phyloP scores from a whole-genome alignment of 2,113 vertebrate species.

The Limanda limanda region DNA sequence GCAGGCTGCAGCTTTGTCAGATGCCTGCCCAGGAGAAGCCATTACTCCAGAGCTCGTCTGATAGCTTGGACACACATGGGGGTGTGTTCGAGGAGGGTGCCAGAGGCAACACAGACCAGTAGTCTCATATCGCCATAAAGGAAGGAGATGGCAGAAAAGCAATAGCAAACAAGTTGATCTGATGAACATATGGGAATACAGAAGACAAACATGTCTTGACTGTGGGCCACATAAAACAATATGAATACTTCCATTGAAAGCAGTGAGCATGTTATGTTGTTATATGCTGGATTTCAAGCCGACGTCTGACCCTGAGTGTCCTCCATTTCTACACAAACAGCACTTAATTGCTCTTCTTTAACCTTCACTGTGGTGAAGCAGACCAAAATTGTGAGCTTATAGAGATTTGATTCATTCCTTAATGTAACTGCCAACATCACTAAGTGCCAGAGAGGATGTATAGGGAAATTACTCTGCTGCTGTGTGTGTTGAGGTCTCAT shows the following conservation, averaged over 20 bases:
- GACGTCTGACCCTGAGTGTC: slow-evolving; percentile 33
- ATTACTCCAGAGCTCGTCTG: slow-evolving; percentile 60
- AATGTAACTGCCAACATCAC: slow-evolving; percentile 40
- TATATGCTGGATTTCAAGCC: slow-evolving; percentile 12
- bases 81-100: slow-evolving; percentile 39
- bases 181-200: slow-evolving; percentile 32
- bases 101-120: slow-evolving; percentile 33
- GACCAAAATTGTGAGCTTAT: slow-evolving; percentile 64
- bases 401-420: slow-evolving; percentile 48
- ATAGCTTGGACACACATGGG: slow-evolving; percentile 55
- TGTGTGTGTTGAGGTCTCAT: slow-evolving; percentile 51
- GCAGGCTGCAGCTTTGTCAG: slow-evolving; percentile 60
- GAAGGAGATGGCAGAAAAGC: slow-evolving; percentile 24
- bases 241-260: slow-evolving; percentile 19
- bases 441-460: slow-evolving; percentile 15
- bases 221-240: slow-evolving; percentile 24
- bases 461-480: slow-evolving; percentile 23
- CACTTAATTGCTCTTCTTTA: slow-evolving; percentile 38
- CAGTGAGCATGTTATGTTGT: slow-evolving; percentile 5
- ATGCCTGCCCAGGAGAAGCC: slow-evolving; percentile 70
- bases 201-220: not conserved
- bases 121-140: slow-evolving; percentile 25
- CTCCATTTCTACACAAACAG: slow-evolving; percentile 27
- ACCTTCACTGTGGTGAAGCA: slow-evolving; percentile 26
- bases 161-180: slow-evolving; percentile 15